phyloP scores from a whole-genome alignment of 2,888 invertebrate species.

The Xestoiulus laeticollis region DNA sequence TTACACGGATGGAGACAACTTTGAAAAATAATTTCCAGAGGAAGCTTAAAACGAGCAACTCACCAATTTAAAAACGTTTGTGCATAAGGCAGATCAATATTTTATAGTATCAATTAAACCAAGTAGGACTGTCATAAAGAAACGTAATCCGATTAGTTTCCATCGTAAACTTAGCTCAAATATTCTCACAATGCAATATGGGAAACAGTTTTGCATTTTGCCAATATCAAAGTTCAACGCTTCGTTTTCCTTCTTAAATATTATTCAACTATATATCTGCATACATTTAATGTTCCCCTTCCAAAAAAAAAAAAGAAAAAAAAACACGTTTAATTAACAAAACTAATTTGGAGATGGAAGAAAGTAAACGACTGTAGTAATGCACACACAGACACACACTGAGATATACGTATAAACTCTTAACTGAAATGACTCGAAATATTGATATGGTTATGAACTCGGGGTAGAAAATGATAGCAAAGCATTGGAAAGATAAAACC shows the following conservation, averaged over 20 bases:
- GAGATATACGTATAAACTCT: not conserved
- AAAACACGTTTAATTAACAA: conserved; percentile 38
- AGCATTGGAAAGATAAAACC: not conserved
- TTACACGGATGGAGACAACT: conserved; percentile 29
- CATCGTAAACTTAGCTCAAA: conserved; percentile 36
- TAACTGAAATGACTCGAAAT: not conserved
- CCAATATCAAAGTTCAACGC: conserved; percentile 43
- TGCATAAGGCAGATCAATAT: conserved; percentile 45
- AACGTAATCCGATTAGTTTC: conserved; percentile 51
- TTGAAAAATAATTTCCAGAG: conserved; percentile 43
- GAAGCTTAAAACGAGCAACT: conserved; percentile 36
- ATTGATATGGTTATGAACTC: conserved; percentile 41
- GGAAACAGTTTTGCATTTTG: conserved; percentile 38
- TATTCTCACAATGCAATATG: conserved; percentile 43
- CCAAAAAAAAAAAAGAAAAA: not conserved
- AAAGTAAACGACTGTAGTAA: conserved; percentile 35
- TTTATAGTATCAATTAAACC: conserved; percentile 52
- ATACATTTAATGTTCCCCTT: conserved; percentile 14
- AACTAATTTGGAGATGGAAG: conserved; percentile 43
- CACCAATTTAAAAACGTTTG: conserved; percentile 45
- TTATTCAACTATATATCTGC: conserved; percentile 5
- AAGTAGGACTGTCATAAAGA: conserved; percentile 48
- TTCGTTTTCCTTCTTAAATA: conserved; percentile 3
- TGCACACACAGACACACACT: conserved; percentile 9
- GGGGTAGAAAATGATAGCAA: not conserved